A percentile compares a stretch with the other conserved stretches of the same genome.
These are phyloP conservation scores for Eurytoma californica DNA, from an alignment of 2,888 invertebrate species.

Conservation along the genomic window DNA sequence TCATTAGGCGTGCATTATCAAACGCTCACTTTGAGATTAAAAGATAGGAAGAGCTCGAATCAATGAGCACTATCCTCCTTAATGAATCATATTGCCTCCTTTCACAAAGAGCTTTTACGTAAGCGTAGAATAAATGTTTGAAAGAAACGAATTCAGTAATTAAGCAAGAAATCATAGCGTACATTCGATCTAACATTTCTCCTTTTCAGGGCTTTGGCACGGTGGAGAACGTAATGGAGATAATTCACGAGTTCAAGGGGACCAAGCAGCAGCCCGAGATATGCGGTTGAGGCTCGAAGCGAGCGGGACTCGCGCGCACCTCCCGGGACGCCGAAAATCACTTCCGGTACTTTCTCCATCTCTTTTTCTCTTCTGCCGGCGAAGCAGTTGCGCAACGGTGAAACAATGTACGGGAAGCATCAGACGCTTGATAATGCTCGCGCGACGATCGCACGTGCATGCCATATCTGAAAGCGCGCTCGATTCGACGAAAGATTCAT, in stretches of 20 bases:
- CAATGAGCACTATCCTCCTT: too few relatives aligned
- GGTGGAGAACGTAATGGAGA: slow-evolving; percentile 1
- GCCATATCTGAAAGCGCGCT: too few relatives aligned
- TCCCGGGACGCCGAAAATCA: neutral
- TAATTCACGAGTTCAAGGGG: neutral
- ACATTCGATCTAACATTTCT: neutral
- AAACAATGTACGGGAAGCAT: neutral
- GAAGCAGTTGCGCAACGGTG: slow-evolving; percentile 1
- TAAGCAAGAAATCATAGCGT: too few relatives aligned
- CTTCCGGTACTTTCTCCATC: slow-evolving; percentile 29
- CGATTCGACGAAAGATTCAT: too few relatives aligned
- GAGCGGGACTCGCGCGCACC: too few relatives aligned
- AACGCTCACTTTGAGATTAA: too few relatives aligned
- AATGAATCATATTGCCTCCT: too few relatives aligned
- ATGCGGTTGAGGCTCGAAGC: neutral
- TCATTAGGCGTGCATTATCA: too few relatives aligned
- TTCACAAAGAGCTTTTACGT: too few relatives aligned
- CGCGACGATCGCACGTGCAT: neutral
- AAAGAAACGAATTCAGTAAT: too few relatives aligned
- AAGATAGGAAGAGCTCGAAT: too few relatives aligned
- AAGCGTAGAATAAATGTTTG: too few relatives aligned
- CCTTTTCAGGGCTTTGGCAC: neutral
- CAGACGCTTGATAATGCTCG: neutral
- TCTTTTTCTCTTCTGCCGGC: slow-evolving; percentile 7
- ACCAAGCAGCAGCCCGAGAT: neutral